Percentiles rank a stretch among this genome's conserved stretches.
Conservation (phyloP, 2,888 invertebrate species). For the Acleris holmiana region DNA sequence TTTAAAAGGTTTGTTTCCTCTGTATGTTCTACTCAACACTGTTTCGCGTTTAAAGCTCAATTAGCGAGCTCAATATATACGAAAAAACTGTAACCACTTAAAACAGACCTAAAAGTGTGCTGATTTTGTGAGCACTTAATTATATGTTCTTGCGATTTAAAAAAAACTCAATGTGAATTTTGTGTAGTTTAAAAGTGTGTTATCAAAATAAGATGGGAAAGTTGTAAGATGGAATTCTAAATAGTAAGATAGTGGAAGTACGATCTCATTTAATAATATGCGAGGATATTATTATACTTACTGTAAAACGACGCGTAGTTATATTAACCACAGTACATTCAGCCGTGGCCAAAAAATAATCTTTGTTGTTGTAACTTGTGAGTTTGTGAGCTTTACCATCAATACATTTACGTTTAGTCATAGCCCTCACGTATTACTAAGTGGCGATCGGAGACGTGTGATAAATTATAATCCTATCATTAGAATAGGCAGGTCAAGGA, state of each 20-base stretch:
- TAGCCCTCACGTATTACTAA: constrained; percentile 27
- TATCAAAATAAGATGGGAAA: constrained; percentile 14
- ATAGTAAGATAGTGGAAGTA: constrained; percentile 40
- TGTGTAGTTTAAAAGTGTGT: constrained; percentile 21
- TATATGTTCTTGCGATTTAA: neutral
- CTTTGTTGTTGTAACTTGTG: no score
- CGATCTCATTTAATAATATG: constrained; percentile 34
- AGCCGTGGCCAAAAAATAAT: no score
- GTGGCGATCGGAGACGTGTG: constrained; percentile 46
- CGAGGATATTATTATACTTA: constrained; percentile 2
- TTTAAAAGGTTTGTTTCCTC: constrained; percentile 3
- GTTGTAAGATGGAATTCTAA: constrained; percentile 38
- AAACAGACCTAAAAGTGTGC: no score
- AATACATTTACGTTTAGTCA: neutral
- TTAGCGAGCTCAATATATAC: neutral
- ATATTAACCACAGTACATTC: no score
- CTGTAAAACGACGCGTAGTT: neutral
- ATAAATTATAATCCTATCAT: constrained; percentile 51
- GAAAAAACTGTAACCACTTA: neutral
- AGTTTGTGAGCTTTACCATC: no score
- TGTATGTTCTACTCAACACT: neutral
- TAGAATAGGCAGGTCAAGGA: constrained; percentile 40
- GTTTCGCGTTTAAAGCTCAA: neutral
- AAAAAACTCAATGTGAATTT: constrained; percentile 1
- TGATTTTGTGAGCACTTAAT: no score